Percentiles rank a stretch among this genome's conserved stretches.
Conservation (phyloP, 2,888 invertebrate species). For the Drosophila mercatorum region DNA sequence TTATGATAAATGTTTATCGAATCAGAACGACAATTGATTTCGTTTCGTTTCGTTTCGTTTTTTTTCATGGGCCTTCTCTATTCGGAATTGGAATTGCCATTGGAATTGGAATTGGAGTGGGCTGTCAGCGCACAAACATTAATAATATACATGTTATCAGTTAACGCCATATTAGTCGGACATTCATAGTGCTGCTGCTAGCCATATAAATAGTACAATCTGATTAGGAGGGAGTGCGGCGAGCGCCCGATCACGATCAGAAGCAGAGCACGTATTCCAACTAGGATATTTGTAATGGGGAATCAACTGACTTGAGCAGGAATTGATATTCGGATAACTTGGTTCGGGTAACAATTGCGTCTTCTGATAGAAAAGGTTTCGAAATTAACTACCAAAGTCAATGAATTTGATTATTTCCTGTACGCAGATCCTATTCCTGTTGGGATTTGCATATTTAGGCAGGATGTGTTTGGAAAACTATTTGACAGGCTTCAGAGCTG, state of each 20-base stretch:
- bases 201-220: conserved; percentile 36
- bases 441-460: no score
- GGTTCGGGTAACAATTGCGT: no score
- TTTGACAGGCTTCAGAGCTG: no score
- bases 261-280: conserved; percentile 18
- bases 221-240: conserved; percentile 53
- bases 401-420: no score
- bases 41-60: conserved; percentile 13
- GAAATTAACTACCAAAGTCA: no score
- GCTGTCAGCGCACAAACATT: conserved; percentile 59
- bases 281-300: conserved; percentile 11
- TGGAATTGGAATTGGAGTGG: conserved; percentile 37
- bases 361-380: no score
- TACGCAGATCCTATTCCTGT: no score
- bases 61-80: conserved; percentile 16
- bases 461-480: no score
- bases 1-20: conserved; percentile 83
- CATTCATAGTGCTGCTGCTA: conserved; percentile 48
- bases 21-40: conserved; percentile 74
- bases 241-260: conserved; percentile 8
- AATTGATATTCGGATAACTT: no score
- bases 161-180: conserved; percentile 72
- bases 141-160: conserved; percentile 72
- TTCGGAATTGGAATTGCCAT: conserved; percentile 23
- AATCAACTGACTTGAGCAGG: background rate